Conservation (phyloP, 2,797 vertebrate genomes). For the Danio tinwini region DNA sequence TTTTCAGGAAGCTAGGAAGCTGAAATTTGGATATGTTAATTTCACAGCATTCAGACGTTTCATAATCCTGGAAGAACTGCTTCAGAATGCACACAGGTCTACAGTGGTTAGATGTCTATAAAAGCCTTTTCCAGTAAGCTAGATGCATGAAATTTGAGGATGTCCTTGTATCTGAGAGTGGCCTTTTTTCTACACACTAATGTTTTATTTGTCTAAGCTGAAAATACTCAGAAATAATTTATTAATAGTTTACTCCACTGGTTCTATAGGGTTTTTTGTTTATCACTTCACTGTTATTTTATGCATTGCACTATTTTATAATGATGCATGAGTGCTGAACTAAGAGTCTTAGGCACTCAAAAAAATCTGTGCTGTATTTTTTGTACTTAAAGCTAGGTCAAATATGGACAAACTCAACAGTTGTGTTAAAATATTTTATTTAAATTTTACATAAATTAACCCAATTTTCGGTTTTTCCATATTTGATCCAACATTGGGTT, state of each 20-base stretch:
- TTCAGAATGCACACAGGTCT: neutral
- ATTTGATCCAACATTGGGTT: too few species aligned
- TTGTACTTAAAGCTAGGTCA: too few species aligned
- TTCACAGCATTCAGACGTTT: neutral
- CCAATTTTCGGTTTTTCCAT: too few species aligned
- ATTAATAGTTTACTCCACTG: neutral
- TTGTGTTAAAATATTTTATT: too few species aligned
- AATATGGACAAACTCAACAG: too few species aligned
- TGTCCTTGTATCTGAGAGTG: neutral
- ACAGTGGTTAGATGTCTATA: neutral
- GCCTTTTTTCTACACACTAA: neutral
- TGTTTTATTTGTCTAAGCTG: constrained; percentile 16
- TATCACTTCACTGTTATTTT: neutral
- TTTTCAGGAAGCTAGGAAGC: neutral
- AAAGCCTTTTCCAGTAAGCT: constrained; percentile 14
- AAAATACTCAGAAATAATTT: neutral
- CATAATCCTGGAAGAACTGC: neutral
- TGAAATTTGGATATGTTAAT: constrained; percentile 1
- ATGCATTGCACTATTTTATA: neutral
- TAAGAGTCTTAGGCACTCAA: neutral
- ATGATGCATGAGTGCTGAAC: neutral
- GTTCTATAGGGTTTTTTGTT: neutral
- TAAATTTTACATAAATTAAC: too few species aligned
- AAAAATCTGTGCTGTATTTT: too few species aligned
- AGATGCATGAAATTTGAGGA: constrained; percentile 7